Evolutionary conservation across 2,113 vertebrate species (phyloP).

Genomic region (Symphodus melops): DNA sequence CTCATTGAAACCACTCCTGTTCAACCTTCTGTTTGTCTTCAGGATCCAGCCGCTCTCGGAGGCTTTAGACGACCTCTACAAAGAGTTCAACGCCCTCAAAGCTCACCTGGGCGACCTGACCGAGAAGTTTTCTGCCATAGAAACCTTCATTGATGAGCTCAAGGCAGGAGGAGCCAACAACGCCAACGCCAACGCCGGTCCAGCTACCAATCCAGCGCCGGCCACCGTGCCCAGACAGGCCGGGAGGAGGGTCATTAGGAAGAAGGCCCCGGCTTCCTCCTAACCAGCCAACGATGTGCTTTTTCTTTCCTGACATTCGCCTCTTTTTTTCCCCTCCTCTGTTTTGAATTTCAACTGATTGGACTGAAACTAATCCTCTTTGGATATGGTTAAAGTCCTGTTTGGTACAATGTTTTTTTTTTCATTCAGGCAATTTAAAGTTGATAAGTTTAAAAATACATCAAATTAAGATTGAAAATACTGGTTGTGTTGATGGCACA

Average conservation of each 20-base stretch:
- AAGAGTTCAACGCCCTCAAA: constrained; percentile 86
- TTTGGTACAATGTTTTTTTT: neutral
- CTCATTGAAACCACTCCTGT: neutral
- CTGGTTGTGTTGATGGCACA: too few species aligned
- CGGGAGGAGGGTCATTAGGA: constrained; percentile 72
- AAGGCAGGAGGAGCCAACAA: constrained; percentile 57
- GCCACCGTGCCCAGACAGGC: constrained; percentile 2
- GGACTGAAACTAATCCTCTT: too few species aligned
- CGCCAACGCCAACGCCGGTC: neutral
- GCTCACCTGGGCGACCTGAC: constrained; percentile 82
- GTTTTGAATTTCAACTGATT: neutral
- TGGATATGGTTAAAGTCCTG: neutral
- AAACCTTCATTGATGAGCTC: constrained; percentile 81
- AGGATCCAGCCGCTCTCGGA: constrained; percentile 85
- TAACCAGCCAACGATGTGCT: neutral
- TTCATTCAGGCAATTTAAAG: too few species aligned
- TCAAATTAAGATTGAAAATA: neutral
- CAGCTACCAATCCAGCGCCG: neutral
- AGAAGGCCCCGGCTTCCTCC: constrained; percentile 46
- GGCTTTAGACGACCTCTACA: constrained; percentile 84
- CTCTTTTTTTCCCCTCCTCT: neutral
- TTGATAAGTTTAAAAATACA: neutral
- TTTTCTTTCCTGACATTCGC: neutral
- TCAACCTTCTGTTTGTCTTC: neutral
- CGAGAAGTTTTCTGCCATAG: constrained; percentile 80